Conservation (phyloP, 2,113 vertebrate genomes). For the Hydropotes inermis region DNA sequence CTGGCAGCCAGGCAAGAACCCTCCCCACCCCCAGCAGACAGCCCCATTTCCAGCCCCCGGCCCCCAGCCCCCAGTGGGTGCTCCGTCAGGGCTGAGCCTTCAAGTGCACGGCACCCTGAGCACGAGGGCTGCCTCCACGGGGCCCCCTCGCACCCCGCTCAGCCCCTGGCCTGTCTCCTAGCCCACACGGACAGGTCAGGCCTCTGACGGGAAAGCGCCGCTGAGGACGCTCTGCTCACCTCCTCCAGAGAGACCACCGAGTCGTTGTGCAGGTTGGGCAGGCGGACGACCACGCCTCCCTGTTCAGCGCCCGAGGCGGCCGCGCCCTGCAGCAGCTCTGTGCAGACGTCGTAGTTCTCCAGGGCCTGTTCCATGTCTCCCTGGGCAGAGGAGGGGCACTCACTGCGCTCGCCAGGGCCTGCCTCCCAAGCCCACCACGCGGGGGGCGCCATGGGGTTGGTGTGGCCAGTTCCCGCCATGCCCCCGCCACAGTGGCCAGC, state of each 20-base stretch:
- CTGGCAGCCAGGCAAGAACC: neutral
- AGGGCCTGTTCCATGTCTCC: constrained; percentile 97
- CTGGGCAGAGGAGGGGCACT: constrained; percentile 72
- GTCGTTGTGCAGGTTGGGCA: constrained; percentile 93
- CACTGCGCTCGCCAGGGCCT: neutral
- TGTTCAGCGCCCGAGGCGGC: constrained; percentile 74
- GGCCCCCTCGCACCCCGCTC: neutral
- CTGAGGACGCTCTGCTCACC: constrained; percentile 78
- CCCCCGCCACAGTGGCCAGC: neutral
- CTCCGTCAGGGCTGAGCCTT: neutral
- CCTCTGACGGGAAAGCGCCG: neutral
- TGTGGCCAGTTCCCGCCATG: neutral
- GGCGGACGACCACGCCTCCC: constrained; percentile 78
- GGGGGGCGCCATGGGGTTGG: accelerated
- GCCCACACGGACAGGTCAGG: neutral
- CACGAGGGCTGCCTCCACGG: neutral
- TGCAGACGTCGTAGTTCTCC: constrained; percentile 95
- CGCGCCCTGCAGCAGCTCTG: constrained; percentile 88
- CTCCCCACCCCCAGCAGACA: neutral
- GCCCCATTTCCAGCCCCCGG: neutral
- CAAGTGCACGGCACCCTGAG: accelerated
- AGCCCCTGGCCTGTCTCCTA: neutral
- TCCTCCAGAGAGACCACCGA: constrained; percentile 93
- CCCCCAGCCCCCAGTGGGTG: neutral
- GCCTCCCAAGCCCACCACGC: neutral